Evolutionary conservation across 1,140 invertebrate species (phyloP).

Genomic region (Heliothis virescens): DNA sequence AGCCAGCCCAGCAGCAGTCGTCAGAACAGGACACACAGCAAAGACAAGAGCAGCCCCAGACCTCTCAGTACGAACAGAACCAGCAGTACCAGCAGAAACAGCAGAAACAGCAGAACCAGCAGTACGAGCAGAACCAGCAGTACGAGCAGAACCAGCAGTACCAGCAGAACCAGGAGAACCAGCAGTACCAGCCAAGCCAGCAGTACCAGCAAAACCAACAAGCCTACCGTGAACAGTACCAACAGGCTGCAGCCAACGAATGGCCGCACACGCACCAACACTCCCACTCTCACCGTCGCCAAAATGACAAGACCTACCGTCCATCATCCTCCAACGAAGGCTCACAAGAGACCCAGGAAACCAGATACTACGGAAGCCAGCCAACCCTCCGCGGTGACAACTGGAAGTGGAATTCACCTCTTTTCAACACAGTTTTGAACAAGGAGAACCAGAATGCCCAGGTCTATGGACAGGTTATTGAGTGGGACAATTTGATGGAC

Average conservation of each 20-base stretch:
- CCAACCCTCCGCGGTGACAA: slow-evolving; percentile 36
- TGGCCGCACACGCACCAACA: slow-evolving; percentile 1
- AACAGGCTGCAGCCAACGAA: background rate
- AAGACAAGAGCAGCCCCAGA: background rate
- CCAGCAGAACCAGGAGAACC: background rate
- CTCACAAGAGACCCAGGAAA: slow-evolving; percentile 55
- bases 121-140: background rate
- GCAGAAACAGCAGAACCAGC: too few relatives aligned
- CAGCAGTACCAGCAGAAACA: background rate
- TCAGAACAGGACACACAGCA: background rate
- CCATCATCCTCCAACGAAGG: slow-evolving; percentile 33
- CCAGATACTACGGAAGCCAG: slow-evolving; percentile 54
- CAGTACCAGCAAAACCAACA: background rate
- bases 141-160: slow-evolving; percentile 29
- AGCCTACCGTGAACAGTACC: slow-evolving; percentile 12
- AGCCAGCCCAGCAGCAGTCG: background rate
- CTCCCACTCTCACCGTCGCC: background rate
- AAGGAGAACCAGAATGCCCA: slow-evolving; percentile 53
- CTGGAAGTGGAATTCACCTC: slow-evolving; percentile 56
- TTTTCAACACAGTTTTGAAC: slow-evolving; percentile 56
- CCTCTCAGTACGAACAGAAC: slow-evolving; percentile 7
- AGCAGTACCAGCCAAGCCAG: background rate
- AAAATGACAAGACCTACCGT: background rate
- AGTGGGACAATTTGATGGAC: slow-evolving; percentile 59
- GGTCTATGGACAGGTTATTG: slow-evolving; percentile 58